These are phyloP conservation scores for Erythrolamprus reginae DNA, from an alignment of 2,113 vertebrate species.

Conservation along the genomic window DNA sequence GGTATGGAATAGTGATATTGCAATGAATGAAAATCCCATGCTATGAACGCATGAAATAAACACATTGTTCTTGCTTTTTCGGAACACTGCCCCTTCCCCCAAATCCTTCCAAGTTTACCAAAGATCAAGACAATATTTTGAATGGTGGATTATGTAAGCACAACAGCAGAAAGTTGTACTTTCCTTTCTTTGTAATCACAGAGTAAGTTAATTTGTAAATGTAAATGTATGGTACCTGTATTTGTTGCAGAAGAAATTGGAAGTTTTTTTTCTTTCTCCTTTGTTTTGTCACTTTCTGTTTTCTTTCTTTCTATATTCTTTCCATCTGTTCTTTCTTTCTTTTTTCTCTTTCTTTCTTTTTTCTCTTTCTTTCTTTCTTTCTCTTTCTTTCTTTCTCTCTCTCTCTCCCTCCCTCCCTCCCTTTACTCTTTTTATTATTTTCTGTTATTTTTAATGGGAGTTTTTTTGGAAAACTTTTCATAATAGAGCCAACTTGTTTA, in stretches of 20 bases:
- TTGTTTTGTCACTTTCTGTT: too few relatives aligned
- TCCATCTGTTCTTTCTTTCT: too few relatives aligned
- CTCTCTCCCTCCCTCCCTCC: too few relatives aligned
- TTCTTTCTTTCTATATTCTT: not conserved
- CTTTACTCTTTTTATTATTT: not conserved
- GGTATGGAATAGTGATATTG: conserved; percentile 74
- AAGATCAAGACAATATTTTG: not conserved
- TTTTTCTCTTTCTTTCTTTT: too few relatives aligned
- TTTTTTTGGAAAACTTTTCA: not conserved
- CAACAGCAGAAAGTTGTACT: not conserved
- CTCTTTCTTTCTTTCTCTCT: too few relatives aligned
- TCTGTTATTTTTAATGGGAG: not conserved
- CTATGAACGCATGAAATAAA: conserved; percentile 38
- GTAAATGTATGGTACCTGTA: not conserved
- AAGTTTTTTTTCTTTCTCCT: not conserved
- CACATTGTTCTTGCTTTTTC: conserved; percentile 11
- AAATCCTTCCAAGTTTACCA: not conserved
- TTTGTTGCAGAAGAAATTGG: not conserved
- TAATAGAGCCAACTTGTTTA: not conserved
- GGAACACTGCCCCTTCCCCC: conserved; percentile 1
- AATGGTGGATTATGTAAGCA: not conserved
- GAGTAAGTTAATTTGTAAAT: not conserved
- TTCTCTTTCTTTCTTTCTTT: too few relatives aligned
- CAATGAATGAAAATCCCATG: conserved; percentile 59
- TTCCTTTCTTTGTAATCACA: not conserved